Base-by-base conservation (phyloP, 2,113 vertebrate species). In the Apodemus sylvaticus region DNA sequence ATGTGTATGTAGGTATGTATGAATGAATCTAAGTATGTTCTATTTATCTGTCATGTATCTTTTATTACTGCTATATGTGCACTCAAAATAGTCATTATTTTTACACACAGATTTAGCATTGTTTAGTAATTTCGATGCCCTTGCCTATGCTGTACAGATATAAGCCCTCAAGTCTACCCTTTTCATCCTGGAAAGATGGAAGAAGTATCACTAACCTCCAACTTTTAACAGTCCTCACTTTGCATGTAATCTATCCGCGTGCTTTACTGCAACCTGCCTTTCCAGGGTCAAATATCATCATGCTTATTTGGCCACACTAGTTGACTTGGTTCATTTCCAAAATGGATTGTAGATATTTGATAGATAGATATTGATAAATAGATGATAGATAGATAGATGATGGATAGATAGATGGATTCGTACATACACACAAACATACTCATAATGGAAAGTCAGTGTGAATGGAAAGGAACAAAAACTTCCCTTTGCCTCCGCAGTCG, bases 141-240 rank as follows among this genome's bases (percentile, higher is more conserved):
- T 82, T 76, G 58, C 58, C 29, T 48, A 19, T 3, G 45, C 45
- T 39, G 76, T 36, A 83, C 53, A 90, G n/a, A 70, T 60, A 48
- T 0, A 91, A 48, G 20, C 4, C 11, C 34, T 91, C 36, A 74
- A 9, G 3, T 78, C 60, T 12, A 58, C 19, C 14, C 39, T 62
- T 86, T 73, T 91, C 24, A 93, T 71, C 20, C 19, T 45, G 81
- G 85, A 96, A 91, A 70, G 73, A 74, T 85, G 45, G 22, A 79
- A 64, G 74, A 51, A 62, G 20, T 53, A 48, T 34, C 36, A 45
- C 31, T 31, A 55, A 91, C 62, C 29, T 85, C 31, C 36, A 82
- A n/a, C 83, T 20, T 68, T 51, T 24, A 78, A 20, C 45, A 19
- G 45, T 22, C 3, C 17, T 55, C 55, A 26, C 53, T 74, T 36